Percentiles rank a stretch among this genome's conserved stretches.
phyloP scores from a whole-genome alignment of 2,113 vertebrate species.

The Callorhinus ursinus region DNA sequence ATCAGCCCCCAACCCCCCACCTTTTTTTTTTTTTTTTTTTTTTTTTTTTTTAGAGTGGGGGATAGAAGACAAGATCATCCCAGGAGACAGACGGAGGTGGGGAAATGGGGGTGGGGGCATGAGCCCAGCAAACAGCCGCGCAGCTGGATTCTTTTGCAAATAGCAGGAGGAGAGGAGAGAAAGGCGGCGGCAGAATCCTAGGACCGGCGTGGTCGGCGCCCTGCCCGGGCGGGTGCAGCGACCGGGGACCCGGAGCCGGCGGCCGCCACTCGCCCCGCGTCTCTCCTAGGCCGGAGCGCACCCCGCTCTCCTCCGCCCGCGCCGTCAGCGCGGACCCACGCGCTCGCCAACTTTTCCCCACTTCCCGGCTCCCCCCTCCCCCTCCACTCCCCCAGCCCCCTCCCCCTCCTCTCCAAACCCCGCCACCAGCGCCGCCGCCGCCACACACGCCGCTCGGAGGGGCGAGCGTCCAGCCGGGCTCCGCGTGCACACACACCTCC shows the following conservation, averaged over 20 bases:
- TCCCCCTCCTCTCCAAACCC: slow-evolving; percentile 75
- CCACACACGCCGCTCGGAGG: slow-evolving; percentile 62
- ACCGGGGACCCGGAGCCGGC: neutral
- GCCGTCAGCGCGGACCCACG: slow-evolving; percentile 75
- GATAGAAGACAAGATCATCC: slow-evolving; percentile 56
- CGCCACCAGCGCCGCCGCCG: slow-evolving; percentile 72
- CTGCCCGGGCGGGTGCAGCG: slow-evolving; percentile 35
- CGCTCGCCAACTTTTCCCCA: slow-evolving; percentile 80
- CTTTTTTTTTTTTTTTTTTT: neutral
- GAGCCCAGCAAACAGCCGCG: slow-evolving; percentile 59
- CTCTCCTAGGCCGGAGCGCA: slow-evolving; percentile 60
- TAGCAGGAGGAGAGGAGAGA: slow-evolving; percentile 57
- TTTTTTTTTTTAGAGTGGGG: slow-evolving; percentile 28
- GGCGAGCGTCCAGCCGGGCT: slow-evolving; percentile 72
- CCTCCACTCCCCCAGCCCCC: slow-evolving; percentile 52
- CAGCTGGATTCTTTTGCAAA: slow-evolving; percentile 78
- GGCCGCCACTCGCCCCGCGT: neutral
- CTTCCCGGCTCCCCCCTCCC: slow-evolving; percentile 72
- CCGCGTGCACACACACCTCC: slow-evolving; percentile 60
- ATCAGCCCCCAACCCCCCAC: slow-evolving; percentile 53
- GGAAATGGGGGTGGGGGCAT: slow-evolving; percentile 53
- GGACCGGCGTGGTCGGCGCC: slow-evolving; percentile 56
- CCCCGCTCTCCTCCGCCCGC: slow-evolving; percentile 62
- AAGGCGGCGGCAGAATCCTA: slow-evolving; percentile 48
- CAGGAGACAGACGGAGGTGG: slow-evolving; percentile 75